Conservation (phyloP, 37 sponge, comb jelly and placozoan species). For the Geodia barretti region DNA sequence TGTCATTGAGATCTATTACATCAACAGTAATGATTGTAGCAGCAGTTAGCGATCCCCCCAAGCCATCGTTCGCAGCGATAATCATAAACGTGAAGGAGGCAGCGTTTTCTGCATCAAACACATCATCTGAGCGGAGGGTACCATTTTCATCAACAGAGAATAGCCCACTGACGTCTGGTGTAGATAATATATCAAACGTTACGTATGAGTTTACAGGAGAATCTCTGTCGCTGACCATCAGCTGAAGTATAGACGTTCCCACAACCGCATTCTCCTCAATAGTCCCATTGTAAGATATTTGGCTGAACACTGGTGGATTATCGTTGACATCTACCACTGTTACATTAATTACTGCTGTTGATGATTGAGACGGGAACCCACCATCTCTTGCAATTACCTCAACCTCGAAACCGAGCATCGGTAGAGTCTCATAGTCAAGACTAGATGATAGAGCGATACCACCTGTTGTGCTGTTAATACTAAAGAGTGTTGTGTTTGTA, state of each 20-base stretch:
- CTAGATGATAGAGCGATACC: background rate
- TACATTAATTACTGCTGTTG: constrained; percentile 17
- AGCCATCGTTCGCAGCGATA: constrained; percentile 40
- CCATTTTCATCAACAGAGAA: constrained; percentile 43
- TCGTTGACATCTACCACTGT: constrained; percentile 56
- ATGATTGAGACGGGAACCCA: constrained; percentile 36
- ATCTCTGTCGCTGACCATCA: constrained; percentile 51
- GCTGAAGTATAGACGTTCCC: constrained; percentile 21
- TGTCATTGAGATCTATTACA: constrained; percentile 57
- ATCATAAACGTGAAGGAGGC: constrained; percentile 24
- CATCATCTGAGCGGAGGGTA: constrained; percentile 8
- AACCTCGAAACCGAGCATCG: background rate
- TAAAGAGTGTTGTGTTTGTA: constrained; percentile 3
- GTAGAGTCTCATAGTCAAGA: constrained; percentile 48
- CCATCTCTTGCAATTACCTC: constrained; percentile 52
- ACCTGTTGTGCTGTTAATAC: constrained; percentile 47
- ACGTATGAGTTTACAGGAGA: constrained; percentile 31
- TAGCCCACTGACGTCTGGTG: constrained; percentile 11
- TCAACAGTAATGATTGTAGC: constrained; percentile 24
- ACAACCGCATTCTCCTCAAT: constrained; percentile 40
- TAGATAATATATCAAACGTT: constrained; percentile 17
- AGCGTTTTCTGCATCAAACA: constrained; percentile 52
- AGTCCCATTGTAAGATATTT: constrained; percentile 8
- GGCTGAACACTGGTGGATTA: constrained; percentile 43
- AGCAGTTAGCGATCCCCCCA: constrained; percentile 23